Conservation (phyloP, 2,113 vertebrate genomes). For the Excalfactoria chinensis region DNA sequence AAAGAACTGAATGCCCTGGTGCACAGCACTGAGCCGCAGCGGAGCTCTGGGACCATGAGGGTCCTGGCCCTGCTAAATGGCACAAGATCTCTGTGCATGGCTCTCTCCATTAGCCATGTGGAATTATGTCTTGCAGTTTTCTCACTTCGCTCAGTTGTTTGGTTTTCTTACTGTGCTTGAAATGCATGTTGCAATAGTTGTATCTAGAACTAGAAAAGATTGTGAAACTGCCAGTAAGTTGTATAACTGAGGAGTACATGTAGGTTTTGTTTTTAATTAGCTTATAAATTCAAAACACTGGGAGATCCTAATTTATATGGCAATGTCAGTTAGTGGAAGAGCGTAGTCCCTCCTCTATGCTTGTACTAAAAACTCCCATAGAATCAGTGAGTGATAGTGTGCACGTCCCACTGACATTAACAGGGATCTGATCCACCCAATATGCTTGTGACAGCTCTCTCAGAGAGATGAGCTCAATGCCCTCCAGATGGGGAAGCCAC, state of each 20-base stretch:
- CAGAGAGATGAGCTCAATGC: background rate
- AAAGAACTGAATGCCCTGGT: background rate
- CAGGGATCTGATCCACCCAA: background rate
- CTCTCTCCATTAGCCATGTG: background rate
- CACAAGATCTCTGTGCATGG: background rate
- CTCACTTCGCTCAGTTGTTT: background rate
- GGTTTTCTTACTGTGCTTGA: background rate
- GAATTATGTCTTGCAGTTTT: background rate
- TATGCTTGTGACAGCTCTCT: background rate
- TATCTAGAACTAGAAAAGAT: background rate
- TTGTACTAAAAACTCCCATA: background rate
- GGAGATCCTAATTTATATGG: background rate
- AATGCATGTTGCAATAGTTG: background rate
- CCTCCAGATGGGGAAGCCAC: constrained; percentile 51
- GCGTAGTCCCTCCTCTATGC: background rate
- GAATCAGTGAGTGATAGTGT: background rate
- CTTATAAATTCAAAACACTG: background rate
- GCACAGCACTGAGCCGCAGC: background rate
- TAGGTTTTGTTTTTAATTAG: background rate
- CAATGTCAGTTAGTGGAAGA: background rate
- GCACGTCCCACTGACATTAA: background rate
- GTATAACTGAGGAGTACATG: background rate
- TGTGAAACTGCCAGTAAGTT: background rate
- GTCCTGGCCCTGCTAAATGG: background rate
- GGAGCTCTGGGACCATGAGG: background rate